Base-by-base conservation (phyloP, 2,888 invertebrate genomes). In the Sepioteuthis lessoniana region DNA sequence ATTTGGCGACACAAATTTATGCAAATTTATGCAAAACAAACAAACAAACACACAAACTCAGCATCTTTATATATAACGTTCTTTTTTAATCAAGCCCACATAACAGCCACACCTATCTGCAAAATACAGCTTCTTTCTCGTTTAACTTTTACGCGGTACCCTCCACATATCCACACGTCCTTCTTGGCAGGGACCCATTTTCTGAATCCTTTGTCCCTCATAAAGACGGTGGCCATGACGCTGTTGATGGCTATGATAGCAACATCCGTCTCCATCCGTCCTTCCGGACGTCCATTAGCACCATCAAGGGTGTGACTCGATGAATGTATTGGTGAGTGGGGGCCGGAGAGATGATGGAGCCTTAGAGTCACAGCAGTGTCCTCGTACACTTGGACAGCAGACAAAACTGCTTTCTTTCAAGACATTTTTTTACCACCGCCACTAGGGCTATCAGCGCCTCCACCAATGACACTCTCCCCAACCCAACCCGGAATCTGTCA, bases 181-280 rank as follows among this genome's bases (percentile, higher is more conserved):
- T n/a, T 76, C n/a, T 76, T 76, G 13, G 31, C n/a, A 10, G 76
- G n/a, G 76, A 76, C 31, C n/a, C 76, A 13, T 76, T 76, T 76
- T 76, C 76, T 8, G 60, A 31, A 28, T n/a, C 31, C 76, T 31
- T 76, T n/a, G 0, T 76, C n/a, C 76, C 76, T 16, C 35, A 35
- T n/a, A n/a, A 76, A 76, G 76, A 76, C n/a, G n/a, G 76, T n/a
- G 76, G 76, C 76, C 31, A 31, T 35, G 76, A 35, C n/a, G n/a
- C 76, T 76, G 76, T 76, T 76, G 76, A 76, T 76, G 35, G 76
- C n/a, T 16, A 35, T n/a, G 76, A 76, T 76, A 76, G 76, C 76
- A n/a, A 76, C 76, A 76, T 76, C 76, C 76, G 76, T 76, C 76
- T 76, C 76, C 76, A 76, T 76, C 76, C 76, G n/a, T 76, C 76